phyloP scores from a whole-genome alignment of 2,797 vertebrate genomes.

The Heterohyrax brucei region DNA sequence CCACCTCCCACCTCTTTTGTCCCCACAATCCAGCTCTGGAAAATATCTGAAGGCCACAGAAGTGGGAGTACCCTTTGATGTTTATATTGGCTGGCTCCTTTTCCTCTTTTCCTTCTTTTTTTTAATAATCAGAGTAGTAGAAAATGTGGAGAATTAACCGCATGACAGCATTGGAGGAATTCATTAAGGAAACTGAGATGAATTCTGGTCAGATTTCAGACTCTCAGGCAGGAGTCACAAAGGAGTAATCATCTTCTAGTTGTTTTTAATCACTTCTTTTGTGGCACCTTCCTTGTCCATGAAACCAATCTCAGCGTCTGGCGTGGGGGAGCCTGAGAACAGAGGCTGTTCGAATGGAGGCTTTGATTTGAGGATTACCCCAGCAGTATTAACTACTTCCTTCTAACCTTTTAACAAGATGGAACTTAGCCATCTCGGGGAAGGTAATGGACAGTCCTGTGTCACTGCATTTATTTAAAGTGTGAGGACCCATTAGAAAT shows the following conservation, averaged over 20 bases:
- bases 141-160: slow-evolving; percentile 88
- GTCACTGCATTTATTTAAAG: slow-evolving; percentile 66
- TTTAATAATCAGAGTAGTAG: slow-evolving; percentile 85
- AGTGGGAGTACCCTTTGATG: slow-evolving; percentile 86
- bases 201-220: slow-evolving; percentile 87
- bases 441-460: not conserved
- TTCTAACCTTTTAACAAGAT: slow-evolving; percentile 59
- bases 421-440: slow-evolving; percentile 12
- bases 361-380: slow-evolving; percentile 79
- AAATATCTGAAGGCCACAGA: slow-evolving; percentile 81
- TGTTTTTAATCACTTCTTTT: slow-evolving; percentile 88
- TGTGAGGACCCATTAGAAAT: not conserved
- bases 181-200: slow-evolving; percentile 86
- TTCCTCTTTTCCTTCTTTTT: slow-evolving; percentile 78
- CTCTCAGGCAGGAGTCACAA: slow-evolving; percentile 83
- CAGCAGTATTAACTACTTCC: slow-evolving; percentile 65
- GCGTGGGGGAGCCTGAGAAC: slow-evolving; percentile 82
- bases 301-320: slow-evolving; percentile 80
- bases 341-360: slow-evolving; percentile 29
- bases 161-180: slow-evolving; percentile 88
- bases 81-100: slow-evolving; percentile 85
- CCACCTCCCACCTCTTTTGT: slow-evolving; percentile 75
- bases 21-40: slow-evolving; percentile 82
- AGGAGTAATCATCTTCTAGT: slow-evolving; percentile 83
- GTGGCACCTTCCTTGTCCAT: slow-evolving; percentile 83